Percentiles rank a stretch among this genome's conserved stretches.
These are phyloP conservation scores for Frieseomelitta varia DNA, from an alignment of 1,140 invertebrate genomes.

Conservation along the genomic window DNA sequence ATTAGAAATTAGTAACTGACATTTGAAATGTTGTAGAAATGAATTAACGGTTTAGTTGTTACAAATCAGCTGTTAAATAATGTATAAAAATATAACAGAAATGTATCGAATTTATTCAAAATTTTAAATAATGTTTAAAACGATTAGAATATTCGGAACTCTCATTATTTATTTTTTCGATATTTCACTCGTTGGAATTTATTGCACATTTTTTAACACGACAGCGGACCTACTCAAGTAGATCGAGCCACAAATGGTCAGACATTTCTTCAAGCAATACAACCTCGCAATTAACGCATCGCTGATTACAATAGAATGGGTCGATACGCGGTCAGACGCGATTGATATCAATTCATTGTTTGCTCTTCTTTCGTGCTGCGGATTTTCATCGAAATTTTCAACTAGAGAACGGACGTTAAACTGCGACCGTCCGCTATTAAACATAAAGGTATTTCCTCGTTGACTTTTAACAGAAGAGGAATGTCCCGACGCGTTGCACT, in stretches of 20 bases:
- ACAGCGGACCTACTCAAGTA: background rate
- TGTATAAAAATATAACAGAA: too few species aligned
- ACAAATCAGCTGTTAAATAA: too few species aligned
- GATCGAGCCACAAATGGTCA: background rate
- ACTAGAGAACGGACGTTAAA: background rate
- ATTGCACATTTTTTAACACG: background rate
- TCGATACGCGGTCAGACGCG: background rate
- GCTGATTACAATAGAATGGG: background rate
- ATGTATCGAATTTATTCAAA: too few species aligned
- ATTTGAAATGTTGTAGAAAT: too few species aligned
- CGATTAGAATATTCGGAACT: too few species aligned
- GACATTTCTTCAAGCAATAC: background rate
- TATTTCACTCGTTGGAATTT: too few species aligned
- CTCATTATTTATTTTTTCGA: too few species aligned
- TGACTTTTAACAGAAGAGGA: background rate
- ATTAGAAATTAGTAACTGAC: too few species aligned
- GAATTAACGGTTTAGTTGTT: too few species aligned
- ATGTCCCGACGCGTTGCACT: background rate
- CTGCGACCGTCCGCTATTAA: background rate
- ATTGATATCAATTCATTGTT: background rate
- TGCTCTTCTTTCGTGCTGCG: too few species aligned
- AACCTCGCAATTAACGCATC: background rate
- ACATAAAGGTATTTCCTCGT: constrained; percentile 2
- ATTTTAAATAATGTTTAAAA: too few species aligned
- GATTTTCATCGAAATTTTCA: background rate